Evolutionary conservation across 2,888 invertebrate species (phyloP).

Genomic region (Idaea aversata): DNA sequence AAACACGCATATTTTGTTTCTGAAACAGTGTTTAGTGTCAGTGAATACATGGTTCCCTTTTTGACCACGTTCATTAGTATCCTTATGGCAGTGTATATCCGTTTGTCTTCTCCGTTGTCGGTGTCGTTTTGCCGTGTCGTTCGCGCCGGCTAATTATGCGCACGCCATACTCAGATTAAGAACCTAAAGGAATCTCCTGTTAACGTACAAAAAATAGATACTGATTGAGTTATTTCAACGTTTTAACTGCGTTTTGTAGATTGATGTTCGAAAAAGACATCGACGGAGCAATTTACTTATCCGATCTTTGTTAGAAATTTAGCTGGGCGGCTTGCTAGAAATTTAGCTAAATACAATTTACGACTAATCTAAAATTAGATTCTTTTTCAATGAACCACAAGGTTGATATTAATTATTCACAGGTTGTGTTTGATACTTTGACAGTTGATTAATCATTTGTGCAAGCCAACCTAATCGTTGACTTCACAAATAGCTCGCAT

Average conservation of each 20-base stretch:
- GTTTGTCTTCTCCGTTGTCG: slow-evolving; percentile 13
- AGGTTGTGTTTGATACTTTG: too few relatives aligned
- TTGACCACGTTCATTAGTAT: background rate
- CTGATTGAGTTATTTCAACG: background rate
- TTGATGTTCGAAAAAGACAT: background rate
- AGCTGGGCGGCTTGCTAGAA: too few relatives aligned
- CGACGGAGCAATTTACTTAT: background rate
- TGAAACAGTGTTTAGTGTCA: too few relatives aligned
- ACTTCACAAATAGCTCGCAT: too few relatives aligned
- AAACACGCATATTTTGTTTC: too few relatives aligned
- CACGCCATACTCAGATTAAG: slow-evolving; percentile 22
- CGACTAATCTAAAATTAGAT: too few relatives aligned
- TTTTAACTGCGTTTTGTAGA: background rate
- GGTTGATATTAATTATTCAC: too few relatives aligned
- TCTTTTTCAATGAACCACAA: too few relatives aligned
- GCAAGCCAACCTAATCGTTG: too few relatives aligned
- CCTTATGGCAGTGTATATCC: slow-evolving; percentile 5
- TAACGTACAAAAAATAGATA: slow-evolving; percentile 1
- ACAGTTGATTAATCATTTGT: too few relatives aligned
- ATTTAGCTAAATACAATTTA: too few relatives aligned
- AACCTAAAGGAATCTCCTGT: slow-evolving; percentile 12
- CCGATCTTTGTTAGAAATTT: background rate
- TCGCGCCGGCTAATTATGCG: slow-evolving; percentile 18
- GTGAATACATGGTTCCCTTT: too few relatives aligned
- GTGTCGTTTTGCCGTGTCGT: slow-evolving; percentile 14